A percentile compares a stretch with the other conserved stretches of the same genome.
Evolutionary conservation across 2,888 invertebrate species (phyloP).

Genomic region (Heteromyza rotundicornis): DNA sequence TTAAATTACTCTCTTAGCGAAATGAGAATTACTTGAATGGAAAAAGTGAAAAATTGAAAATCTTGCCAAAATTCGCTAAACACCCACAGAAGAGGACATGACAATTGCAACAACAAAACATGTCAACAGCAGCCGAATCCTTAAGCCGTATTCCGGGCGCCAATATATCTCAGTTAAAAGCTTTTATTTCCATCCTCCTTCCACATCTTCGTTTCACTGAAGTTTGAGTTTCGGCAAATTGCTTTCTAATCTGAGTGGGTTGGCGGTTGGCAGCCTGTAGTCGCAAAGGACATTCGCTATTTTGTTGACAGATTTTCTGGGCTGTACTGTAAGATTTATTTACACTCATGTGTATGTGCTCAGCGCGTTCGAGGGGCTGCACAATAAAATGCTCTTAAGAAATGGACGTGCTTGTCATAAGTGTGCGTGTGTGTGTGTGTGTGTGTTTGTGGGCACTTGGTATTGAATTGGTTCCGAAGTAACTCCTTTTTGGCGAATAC

Average conservation of each 20-base stretch:
- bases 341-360: background rate
- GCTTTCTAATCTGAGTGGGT: background rate
- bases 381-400: background rate
- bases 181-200: background rate
- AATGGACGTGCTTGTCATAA: background rate
- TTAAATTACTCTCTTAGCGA: too few relatives aligned
- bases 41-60: background rate
- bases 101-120: background rate
- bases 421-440: background rate
- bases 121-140: background rate
- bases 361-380: too few relatives aligned
- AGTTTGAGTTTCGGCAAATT: background rate
- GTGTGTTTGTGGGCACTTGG: too few relatives aligned
- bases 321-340: background rate
- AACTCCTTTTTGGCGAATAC: too few relatives aligned
- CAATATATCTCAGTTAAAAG: background rate
- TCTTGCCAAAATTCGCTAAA: background rate
- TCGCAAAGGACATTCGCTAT: background rate
- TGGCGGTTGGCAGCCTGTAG: too few relatives aligned
- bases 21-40: background rate
- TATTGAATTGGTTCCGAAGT: too few relatives aligned
- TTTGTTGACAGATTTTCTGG: conserved; percentile 4
- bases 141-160: too few relatives aligned
- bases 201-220: background rate
- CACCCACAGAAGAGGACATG: background rate